A percentile compares a stretch with the other conserved stretches of the same genome.
Evolutionary conservation across 2,888 invertebrate genomes (phyloP).

Genomic region (Gisinianus flammeolus): DNA sequence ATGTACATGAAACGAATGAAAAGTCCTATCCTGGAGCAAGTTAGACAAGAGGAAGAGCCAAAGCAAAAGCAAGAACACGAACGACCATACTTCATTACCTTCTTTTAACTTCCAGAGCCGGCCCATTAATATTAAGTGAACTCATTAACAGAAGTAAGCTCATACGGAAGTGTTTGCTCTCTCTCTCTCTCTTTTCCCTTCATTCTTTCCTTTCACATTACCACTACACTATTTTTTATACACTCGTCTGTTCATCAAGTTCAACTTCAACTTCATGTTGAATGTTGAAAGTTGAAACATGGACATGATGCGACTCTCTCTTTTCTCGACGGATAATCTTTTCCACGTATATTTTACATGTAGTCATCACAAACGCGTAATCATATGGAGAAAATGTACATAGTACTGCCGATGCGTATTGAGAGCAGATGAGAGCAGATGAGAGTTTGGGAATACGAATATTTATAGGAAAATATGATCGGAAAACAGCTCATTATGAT

Average conservation of each 20-base stretch:
- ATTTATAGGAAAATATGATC: no score
- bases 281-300: no score
- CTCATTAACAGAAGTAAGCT: conserved; percentile 44
- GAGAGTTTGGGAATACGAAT: no score
- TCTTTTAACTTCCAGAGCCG: conserved; percentile 31
- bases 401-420: no score
- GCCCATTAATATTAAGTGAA: conserved; percentile 45
- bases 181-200: background rate
- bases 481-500: no score
- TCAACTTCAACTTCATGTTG: background rate
- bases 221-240: background rate
- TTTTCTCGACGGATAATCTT: no score
- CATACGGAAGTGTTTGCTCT: conserved; percentile 21
- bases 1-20: conserved; percentile 26
- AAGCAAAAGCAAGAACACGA: background rate
- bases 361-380: no score
- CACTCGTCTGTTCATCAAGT: background rate
- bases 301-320: no score
- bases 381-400: no score
- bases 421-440: no score
- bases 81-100: conserved; percentile 37
- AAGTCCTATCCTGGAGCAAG: conserved; percentile 18
- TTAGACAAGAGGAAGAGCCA: background rate
- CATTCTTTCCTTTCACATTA: background rate
- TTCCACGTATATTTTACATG: no score